Percentiles rank a stretch among this genome's conserved stretches.
These are phyloP conservation scores for Talpa occidentalis DNA, from an alignment of 2,113 vertebrate species.

Conservation along the genomic window DNA sequence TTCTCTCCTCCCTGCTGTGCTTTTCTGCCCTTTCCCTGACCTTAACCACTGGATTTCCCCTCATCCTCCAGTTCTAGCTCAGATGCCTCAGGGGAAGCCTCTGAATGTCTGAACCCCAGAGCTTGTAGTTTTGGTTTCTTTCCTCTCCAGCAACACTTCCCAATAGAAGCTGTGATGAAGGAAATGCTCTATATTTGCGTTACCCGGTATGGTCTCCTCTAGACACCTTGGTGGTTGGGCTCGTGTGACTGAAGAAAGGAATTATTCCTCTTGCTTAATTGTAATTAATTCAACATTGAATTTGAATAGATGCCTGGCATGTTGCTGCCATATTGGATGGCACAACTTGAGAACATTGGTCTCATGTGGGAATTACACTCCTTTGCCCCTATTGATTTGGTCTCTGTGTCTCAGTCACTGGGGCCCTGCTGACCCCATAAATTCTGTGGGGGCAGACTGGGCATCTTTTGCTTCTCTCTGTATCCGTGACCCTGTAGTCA, in stretches of 20 bases:
- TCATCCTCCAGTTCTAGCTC: not conserved
- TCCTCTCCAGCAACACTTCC: not conserved
- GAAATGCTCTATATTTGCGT: fast-evolving
- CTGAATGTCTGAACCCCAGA: not conserved
- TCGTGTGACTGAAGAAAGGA: not conserved
- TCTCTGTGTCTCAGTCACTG: not conserved
- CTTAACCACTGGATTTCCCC: not conserved
- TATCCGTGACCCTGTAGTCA: not conserved
- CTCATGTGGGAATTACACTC: not conserved
- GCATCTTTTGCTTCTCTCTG: not conserved
- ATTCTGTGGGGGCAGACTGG: not conserved
- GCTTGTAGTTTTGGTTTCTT: not conserved
- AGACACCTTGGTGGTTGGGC: not conserved
- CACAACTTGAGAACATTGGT: not conserved
- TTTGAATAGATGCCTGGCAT: not conserved
- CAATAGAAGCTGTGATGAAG: not conserved
- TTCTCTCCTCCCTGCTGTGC: fast-evolving
- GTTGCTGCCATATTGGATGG: not conserved
- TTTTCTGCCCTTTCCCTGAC: not conserved
- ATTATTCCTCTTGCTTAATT: not conserved
- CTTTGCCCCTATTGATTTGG: not conserved
- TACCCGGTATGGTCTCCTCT: not conserved
- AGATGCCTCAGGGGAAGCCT: not conserved
- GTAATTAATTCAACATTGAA: not conserved
- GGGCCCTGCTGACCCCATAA: not conserved